Evolutionary conservation across 2,888 invertebrate genomes (phyloP).

Genomic region (Meliscaeva auricollis): DNA sequence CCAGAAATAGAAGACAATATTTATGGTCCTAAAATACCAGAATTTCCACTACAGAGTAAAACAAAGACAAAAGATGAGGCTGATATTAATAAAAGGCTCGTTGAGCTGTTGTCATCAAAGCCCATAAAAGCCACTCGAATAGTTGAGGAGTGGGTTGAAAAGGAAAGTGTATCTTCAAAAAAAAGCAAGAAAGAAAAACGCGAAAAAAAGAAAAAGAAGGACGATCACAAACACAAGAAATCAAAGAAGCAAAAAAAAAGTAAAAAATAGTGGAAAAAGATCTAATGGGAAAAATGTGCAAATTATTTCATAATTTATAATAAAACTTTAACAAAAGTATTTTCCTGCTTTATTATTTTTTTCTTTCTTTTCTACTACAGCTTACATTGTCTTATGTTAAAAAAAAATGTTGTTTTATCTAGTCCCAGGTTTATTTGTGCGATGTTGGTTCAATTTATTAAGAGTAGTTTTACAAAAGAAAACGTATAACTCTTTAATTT

Average conservation of each 20-base stretch:
- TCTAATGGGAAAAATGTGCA: too few species aligned
- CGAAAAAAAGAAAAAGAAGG: slow-evolving; percentile 60
- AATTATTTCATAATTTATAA: too few species aligned
- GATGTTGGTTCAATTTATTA: too few species aligned
- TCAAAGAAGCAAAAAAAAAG: slow-evolving; percentile 75
- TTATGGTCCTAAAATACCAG: slow-evolving; percentile 81
- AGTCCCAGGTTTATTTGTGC: too few species aligned
- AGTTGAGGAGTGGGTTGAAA: slow-evolving; percentile 79
- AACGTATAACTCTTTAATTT: too few species aligned
- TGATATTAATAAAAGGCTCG: slow-evolving; percentile 78
- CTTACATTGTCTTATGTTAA: too few species aligned
- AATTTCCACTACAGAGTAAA: slow-evolving; percentile 48
- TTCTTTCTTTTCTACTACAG: too few species aligned
- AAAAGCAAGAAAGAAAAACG: slow-evolving; percentile 49
- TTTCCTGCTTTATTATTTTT: too few species aligned
- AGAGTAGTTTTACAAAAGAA: too few species aligned
- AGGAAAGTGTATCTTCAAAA: slow-evolving; percentile 65
- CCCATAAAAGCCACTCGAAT: slow-evolving; percentile 11
- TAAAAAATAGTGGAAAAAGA: too few species aligned
- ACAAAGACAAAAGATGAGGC: slow-evolving; percentile 53
- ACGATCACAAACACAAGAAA: slow-evolving; percentile 74
- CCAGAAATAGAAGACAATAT: slow-evolving; percentile 63
- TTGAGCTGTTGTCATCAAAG: slow-evolving; percentile 76
- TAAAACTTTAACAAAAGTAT: too few species aligned
- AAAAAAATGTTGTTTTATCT: too few species aligned